Base-by-base conservation (phyloP, 2,797 vertebrate genomes). In the Linurgus olivaceus region DNA sequence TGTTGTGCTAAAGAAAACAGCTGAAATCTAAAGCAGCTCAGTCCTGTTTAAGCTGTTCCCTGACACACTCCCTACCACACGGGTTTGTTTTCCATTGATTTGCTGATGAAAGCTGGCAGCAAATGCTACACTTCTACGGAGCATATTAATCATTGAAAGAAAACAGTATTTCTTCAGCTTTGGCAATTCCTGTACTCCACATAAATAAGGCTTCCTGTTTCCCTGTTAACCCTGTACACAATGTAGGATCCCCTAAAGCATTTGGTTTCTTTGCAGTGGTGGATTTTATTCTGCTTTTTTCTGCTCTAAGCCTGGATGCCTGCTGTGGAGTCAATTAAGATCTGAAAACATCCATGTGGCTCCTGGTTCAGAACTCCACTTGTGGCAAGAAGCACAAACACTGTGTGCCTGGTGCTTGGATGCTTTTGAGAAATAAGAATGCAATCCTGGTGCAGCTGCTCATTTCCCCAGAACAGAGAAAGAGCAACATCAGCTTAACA, bases 1-100 rank as follows among this genome's bases (percentile, higher is more conserved):
- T 78, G 92, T 89, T 97, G 95, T 96, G 96, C 93, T 97, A 95
- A 97, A 98, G 97, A 97, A 97, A 97, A 95, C 73, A 97, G 94
- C 96, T 73, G 96, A 97, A 97, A 97, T 84, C 84, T 86, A 42
- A 93, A 98, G 98, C 97, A 18, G 98, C 96, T 95, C 90, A 95
- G 97, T 96, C 98, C 98, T 98, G 98, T 98, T 98, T 94, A 78
- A 97, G 93, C 98, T 97, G 96, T 98, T 97, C 96, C 88, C 61
- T 84, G 97, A 97, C 97, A 96, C 96, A 95, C 94, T 50, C 94
- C 96, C 96, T 84, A 96, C 77, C 97, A 97, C 96, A 74, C 44
- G 94, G 65, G 89, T 96, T 97, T 97, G 92, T 97, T 98, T 96
- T 97, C 95, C 94, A 96, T 97, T 97, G 97, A 96, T 97, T 95